phyloP scores from a whole-genome alignment of 1,140 invertebrate genomes.

The Heliothis virescens region DNA sequence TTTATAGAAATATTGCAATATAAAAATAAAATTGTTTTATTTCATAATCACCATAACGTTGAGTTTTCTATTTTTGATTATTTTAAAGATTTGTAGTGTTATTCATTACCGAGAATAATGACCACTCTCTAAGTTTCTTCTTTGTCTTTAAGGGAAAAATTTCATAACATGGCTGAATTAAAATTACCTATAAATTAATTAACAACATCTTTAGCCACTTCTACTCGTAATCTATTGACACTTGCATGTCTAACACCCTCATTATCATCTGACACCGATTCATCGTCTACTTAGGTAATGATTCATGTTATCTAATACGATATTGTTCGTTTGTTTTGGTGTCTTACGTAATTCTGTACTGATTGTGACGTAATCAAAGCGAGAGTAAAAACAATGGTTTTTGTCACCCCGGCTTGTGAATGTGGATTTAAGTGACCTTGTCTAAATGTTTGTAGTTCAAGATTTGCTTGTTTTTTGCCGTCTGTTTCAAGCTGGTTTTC shows the following conservation, averaged over 20 bases:
- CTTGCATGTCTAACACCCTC: background rate
- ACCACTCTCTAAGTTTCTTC: too few species aligned
- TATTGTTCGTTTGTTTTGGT: constrained; percentile 29
- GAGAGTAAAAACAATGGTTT: constrained; percentile 1
- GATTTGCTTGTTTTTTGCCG: too few species aligned
- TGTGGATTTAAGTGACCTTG: background rate
- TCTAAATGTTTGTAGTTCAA: too few species aligned
- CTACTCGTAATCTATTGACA: background rate
- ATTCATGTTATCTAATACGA: constrained; percentile 32
- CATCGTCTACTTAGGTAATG: constrained; percentile 18
- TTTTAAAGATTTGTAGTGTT: too few species aligned
- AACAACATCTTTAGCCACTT: background rate
- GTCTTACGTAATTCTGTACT: constrained; percentile 5
- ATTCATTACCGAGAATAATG: too few species aligned
- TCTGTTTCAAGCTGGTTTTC: too few species aligned
- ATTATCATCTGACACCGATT: constrained; percentile 33
- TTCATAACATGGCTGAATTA: background rate
- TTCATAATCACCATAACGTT: too few species aligned
- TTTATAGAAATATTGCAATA: background rate
- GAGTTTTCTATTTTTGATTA: too few species aligned
- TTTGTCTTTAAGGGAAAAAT: background rate
- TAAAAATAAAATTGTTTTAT: too few species aligned
- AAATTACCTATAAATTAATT: background rate
- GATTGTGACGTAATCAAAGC: constrained; percentile 8
- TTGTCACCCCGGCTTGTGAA: background rate